Percentiles rank a stretch among this genome's conserved stretches.
Conservation (phyloP, 2,113 vertebrate genomes). For the Sciurus niger region DNA sequence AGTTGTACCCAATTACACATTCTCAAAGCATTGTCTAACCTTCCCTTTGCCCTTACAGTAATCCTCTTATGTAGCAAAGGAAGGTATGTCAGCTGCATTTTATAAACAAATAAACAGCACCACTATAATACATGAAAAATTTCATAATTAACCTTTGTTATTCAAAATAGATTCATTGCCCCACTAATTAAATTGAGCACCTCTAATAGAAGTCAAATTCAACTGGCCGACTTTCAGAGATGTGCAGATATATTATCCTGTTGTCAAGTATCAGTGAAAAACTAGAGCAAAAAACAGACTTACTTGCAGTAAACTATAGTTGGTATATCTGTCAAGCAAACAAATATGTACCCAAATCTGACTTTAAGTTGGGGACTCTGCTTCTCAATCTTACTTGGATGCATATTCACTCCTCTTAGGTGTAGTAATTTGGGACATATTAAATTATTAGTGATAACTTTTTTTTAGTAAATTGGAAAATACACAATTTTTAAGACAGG, state of each 20-base stretch:
- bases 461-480: background rate
- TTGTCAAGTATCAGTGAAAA: background rate
- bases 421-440: background rate
- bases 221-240: background rate
- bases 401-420: background rate
- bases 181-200: background rate
- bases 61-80: background rate
- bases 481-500: background rate
- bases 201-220: background rate
- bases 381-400: background rate
- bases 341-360: background rate
- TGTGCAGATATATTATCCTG: background rate
- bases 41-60: background rate
- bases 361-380: background rate
- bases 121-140: background rate
- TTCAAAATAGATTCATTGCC: background rate
- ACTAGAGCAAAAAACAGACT: background rate
- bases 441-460: background rate
- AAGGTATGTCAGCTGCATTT: background rate
- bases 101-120: background rate
- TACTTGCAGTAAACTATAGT: background rate
- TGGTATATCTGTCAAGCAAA: background rate
- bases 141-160: background rate
- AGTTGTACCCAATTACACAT: background rate
- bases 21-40: conserved; percentile 21